Percentiles rank a stretch among this genome's conserved stretches.
phyloP scores from a whole-genome alignment of 2,113 vertebrate species.

The Equus quagga region DNA sequence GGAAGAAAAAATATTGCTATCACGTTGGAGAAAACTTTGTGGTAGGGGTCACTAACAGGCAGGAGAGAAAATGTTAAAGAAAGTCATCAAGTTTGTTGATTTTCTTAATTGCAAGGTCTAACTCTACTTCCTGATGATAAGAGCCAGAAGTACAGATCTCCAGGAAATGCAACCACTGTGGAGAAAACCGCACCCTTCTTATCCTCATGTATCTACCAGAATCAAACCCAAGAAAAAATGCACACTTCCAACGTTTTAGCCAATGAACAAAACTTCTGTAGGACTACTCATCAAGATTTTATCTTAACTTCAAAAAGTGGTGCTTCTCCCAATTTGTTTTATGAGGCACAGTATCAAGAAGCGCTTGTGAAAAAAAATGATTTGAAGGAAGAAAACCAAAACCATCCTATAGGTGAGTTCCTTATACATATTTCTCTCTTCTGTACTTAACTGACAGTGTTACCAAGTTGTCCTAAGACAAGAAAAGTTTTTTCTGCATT shows the following conservation, averaged over 20 bases:
- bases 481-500: background rate
- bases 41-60: background rate
- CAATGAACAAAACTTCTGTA: slow-evolving; percentile 49
- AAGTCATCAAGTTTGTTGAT: slow-evolving; percentile 39
- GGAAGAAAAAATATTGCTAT: background rate
- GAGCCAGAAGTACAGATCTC: slow-evolving; percentile 65
- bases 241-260: background rate
- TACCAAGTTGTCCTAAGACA: background rate
- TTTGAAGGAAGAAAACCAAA: slow-evolving; percentile 73
- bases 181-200: slow-evolving; percentile 29
- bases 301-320: slow-evolving; percentile 69
- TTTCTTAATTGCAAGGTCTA: slow-evolving; percentile 71
- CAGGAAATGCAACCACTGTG: background rate
- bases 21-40: slow-evolving; percentile 5
- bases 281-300: slow-evolving; percentile 67
- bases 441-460: background rate
- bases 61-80: background rate
- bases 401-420: slow-evolving; percentile 69
- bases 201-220: slow-evolving; percentile 45
- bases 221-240: slow-evolving; percentile 61
- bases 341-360: slow-evolving; percentile 73
- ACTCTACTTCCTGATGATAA: slow-evolving; percentile 66
- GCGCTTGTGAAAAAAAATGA: slow-evolving; percentile 71
- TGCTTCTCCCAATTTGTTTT: slow-evolving; percentile 60
- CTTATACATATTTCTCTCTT: slow-evolving; percentile 15